phyloP scores from a whole-genome alignment of 2,113 vertebrate species.

The Bufo bufo region DNA sequence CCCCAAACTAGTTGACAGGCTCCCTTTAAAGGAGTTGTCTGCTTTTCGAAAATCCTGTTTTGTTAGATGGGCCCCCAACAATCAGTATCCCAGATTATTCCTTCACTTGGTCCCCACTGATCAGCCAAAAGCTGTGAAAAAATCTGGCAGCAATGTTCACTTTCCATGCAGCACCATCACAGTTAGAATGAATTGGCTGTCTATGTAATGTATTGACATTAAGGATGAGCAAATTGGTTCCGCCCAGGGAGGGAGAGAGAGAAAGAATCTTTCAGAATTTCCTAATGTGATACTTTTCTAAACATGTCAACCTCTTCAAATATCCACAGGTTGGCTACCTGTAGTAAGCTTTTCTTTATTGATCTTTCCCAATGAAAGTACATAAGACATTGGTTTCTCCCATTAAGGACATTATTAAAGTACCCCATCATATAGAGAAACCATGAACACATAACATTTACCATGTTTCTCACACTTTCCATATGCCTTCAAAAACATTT shows the following conservation, averaged over 20 bases:
- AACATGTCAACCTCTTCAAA: neutral
- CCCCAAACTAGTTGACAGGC: too few species aligned
- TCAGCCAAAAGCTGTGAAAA: too few species aligned
- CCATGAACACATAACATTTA: constrained; percentile 5
- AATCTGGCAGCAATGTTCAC: neutral
- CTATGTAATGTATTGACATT: neutral
- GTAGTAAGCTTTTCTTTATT: neutral
- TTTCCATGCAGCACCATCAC: neutral
- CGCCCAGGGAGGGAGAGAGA: neutral
- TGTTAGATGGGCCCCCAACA: neutral
- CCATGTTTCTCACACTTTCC: constrained; percentile 13
- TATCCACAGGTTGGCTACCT: neutral
- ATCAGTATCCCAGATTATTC: too few species aligned
- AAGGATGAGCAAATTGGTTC: too few species aligned
- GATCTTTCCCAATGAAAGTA: neutral
- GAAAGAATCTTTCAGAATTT: neutral
- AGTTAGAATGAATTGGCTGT: neutral
- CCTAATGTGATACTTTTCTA: neutral
- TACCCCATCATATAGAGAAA: constrained; percentile 54
- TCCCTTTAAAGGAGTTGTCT: neutral
- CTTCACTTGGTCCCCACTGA: too few species aligned
- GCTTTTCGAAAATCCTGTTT: neutral
- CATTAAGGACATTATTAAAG: constrained; percentile 11
- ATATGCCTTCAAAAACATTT: neutral
- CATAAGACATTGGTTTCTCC: constrained; percentile 18